Base-by-base conservation (phyloP, 2,888 invertebrate genomes). In the Ischnura elegans region DNA sequence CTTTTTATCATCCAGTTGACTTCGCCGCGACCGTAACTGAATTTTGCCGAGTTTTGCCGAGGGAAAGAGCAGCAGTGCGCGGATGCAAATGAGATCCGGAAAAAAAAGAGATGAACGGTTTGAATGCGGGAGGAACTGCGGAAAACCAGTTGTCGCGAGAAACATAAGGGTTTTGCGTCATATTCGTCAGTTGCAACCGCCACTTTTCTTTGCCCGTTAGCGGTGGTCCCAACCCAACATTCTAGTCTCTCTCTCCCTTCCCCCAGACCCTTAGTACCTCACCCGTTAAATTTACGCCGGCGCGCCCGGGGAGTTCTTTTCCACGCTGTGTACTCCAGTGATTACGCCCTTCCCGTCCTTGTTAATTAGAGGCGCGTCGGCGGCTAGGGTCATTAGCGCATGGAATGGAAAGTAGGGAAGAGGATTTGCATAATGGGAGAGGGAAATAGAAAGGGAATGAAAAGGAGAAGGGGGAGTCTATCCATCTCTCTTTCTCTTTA, bases 371-470 rank as follows among this genome's bases (percentile, higher is more conserved):
- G 76, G 76, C 76, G 36, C 76, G 76, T 76, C 76, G 66, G 76
- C 76, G 76, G 76, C 76, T 76, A 36, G 76, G 76, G 76, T 76
- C 76, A 76, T 76, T 76, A 76, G 76, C 76, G 76, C 76, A n/a
- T 45, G 86, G 86, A 45, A 86, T 86, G n/a, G 43, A 45, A 45
- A 86, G 86, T 25, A 43, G 45, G 43, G 25, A 25, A 86, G 86
- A n/a, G 45, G 86, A 45, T 43, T 43, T 45, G 45, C 45, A 45
- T 43, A 86, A 45, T 45, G 86, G 45, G 8, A 43, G 43, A 36
- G 84, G 21, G 84, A 84, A 13, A 84, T 36, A 19, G 84, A 84
- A 36, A 42, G 16, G 51, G 51, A 51, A 51, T 51, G 51, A 8
- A 51, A 51, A 47, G 47, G 47, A 47, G 47, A 5, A 47, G 47